Conservation (phyloP, 2,888 invertebrate species). For the Thymelicus acteon region DNA sequence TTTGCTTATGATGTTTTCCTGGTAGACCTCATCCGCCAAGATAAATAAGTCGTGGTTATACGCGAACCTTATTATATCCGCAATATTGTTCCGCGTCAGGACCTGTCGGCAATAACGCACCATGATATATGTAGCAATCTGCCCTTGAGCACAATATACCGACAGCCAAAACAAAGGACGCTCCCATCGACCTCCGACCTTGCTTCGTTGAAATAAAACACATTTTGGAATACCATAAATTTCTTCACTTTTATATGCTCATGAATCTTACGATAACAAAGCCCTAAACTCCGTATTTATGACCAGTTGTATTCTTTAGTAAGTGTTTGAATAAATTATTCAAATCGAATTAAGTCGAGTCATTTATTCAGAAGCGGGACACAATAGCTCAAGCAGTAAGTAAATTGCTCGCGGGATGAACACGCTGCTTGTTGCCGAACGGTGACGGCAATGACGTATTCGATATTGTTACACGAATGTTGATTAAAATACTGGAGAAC, state of each 20-base stretch:
- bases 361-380: constrained; percentile 33
- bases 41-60: constrained; percentile 93
- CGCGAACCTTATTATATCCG: constrained; percentile 95
- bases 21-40: constrained; percentile 97
- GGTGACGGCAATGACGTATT: constrained; percentile 28
- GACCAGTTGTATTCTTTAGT: constrained; percentile 33
- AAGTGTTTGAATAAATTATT: constrained; percentile 40
- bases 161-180: not conserved
- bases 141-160: constrained; percentile 9
- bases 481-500: too few species aligned
- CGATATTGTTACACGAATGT: constrained; percentile 6
- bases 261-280: constrained; percentile 16
- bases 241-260: not conserved
- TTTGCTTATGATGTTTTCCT: constrained; percentile 94
- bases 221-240: not conserved
- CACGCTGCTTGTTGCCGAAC: constrained; percentile 13
- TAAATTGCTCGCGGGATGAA: constrained; percentile 34
- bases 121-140: constrained; percentile 12
- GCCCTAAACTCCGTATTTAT: constrained; percentile 39
- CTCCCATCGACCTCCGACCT: not conserved
- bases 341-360: constrained; percentile 41
- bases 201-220: not conserved
- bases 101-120: constrained; percentile 77
- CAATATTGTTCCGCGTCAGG: constrained; percentile 93
- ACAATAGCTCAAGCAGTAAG: constrained; percentile 26